These are phyloP conservation scores for Henicopernis longicauda DNA, from an alignment of 2,113 vertebrate species.

Conservation along the genomic window DNA sequence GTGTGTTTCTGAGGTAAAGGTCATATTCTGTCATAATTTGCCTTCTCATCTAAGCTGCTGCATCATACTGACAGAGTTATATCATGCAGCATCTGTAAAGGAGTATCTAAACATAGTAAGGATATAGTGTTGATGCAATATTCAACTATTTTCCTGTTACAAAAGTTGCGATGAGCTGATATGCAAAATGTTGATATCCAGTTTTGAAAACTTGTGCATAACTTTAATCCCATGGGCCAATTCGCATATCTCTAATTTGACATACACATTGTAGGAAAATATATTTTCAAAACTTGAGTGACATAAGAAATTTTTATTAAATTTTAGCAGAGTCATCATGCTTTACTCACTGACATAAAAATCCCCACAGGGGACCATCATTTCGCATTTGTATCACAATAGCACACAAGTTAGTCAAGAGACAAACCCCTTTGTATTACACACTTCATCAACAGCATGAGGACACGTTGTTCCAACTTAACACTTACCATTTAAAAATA, in stretches of 20 bases:
- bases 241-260: not conserved
- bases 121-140: not conserved
- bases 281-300: not conserved
- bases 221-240: not conserved
- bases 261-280: not conserved
- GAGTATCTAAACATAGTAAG: not conserved
- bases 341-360: not conserved
- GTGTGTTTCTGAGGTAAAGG: not conserved
- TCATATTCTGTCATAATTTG: not conserved
- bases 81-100: not conserved
- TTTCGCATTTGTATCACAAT: not conserved
- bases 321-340: not conserved
- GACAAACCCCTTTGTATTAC: not conserved
- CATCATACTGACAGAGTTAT: not conserved
- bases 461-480: not conserved
- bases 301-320: not conserved
- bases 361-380: not conserved
- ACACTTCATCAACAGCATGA: not conserved
- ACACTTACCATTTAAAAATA: not conserved
- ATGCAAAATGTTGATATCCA: not conserved
- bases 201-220: not conserved
- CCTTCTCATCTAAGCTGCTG: not conserved
- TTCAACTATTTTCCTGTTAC: not conserved
- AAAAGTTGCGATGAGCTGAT: not conserved
- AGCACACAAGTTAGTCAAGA: not conserved